Conservation (phyloP, 1,140 invertebrate species). For the Papilio polytes region DNA sequence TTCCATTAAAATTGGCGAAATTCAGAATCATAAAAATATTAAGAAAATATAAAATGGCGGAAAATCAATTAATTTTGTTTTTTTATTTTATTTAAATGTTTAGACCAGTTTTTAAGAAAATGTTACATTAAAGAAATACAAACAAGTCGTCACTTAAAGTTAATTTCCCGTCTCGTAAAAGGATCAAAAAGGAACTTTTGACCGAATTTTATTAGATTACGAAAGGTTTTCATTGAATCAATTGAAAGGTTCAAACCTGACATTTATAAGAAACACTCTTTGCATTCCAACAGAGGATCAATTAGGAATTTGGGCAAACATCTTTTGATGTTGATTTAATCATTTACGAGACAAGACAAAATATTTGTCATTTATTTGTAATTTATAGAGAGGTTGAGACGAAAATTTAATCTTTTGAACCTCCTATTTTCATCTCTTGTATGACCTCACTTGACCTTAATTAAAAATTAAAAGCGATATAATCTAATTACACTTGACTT, state of each 20-base stretch:
- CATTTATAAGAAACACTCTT: neutral
- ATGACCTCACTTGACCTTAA: neutral
- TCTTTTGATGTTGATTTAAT: neutral
- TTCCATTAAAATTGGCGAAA: too few species aligned
- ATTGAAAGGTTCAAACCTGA: neutral
- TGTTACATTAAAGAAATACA: neutral
- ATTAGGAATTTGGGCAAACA: slow-evolving; percentile 4
- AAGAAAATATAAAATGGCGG: too few species aligned
- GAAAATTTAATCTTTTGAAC: neutral
- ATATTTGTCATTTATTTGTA: neutral
- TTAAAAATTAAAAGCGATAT: too few species aligned
- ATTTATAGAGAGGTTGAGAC: slow-evolving; percentile 8
- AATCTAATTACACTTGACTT: too few species aligned
- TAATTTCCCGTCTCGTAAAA: neutral
- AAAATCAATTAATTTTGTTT: too few species aligned
- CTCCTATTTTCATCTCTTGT: neutral
- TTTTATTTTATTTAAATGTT: too few species aligned
- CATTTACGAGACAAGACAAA: neutral
- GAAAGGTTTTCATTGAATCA: slow-evolving; percentile 8
- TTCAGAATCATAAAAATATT: too few species aligned
- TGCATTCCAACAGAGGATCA: slow-evolving; percentile 7
- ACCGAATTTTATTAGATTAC: neutral
- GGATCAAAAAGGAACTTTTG: neutral
- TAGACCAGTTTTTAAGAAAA: too few species aligned
- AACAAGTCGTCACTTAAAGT: neutral